A percentile compares a stretch with the other conserved stretches of the same genome.
Conservation (phyloP, 92 coral and sea anemone genomes). For the Umimayanthus kanabou region DNA sequence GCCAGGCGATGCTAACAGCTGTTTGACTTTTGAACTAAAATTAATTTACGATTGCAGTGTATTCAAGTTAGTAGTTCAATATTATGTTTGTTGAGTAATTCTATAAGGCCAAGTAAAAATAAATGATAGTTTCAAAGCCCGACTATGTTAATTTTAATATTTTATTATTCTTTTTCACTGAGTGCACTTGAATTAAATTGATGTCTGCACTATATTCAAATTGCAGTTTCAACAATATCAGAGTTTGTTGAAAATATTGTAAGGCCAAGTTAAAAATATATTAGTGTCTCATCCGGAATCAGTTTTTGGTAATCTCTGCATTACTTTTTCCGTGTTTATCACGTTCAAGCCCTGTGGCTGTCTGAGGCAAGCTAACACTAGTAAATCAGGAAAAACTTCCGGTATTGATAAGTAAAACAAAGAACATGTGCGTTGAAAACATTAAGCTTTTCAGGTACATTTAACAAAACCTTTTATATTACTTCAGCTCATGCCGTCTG, state of each 20-base stretch:
- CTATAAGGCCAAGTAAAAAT: background rate
- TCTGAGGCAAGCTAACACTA: too few species aligned
- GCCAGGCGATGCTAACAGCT: background rate
- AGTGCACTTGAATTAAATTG: background rate
- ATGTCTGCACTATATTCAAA: background rate
- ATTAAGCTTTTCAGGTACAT: too few species aligned
- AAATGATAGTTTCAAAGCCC: too few species aligned
- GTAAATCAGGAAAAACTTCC: too few species aligned
- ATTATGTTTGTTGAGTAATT: too few species aligned
- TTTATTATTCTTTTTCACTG: background rate
- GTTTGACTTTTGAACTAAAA: background rate
- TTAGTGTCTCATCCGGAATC: background rate
- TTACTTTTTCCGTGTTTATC: background rate
- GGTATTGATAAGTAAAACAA: too few species aligned
- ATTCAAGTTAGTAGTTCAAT: background rate
- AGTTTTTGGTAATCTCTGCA: background rate
- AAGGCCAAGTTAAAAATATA: background rate
- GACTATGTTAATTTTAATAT: too few species aligned
- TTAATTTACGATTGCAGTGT: background rate
- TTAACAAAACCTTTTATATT: too few species aligned
- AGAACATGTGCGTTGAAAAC: too few species aligned
- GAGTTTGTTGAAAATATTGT: too few species aligned
- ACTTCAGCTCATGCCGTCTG: too few species aligned
- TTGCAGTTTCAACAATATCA: background rate
- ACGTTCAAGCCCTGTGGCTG: background rate